phyloP scores from a whole-genome alignment of 2,888 invertebrate species.

The Cryptocheilus praepositus region DNA sequence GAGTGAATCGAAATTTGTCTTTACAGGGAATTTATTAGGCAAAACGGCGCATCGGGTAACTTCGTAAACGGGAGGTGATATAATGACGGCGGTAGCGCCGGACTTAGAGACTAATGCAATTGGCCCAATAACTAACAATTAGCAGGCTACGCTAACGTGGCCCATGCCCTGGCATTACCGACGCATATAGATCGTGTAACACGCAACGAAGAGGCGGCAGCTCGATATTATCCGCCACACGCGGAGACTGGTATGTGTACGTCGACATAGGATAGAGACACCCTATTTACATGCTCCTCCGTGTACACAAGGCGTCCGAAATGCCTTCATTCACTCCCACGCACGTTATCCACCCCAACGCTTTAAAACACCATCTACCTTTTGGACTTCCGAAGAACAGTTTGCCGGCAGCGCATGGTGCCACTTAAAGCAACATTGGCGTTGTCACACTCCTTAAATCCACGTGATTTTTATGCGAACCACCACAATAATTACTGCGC shows the following conservation, averaged over 20 bases:
- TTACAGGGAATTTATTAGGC: slow-evolving; percentile 25
- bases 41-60: slow-evolving; percentile 33
- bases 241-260: not conserved
- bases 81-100: slow-evolving; percentile 30
- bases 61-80: slow-evolving; percentile 29
- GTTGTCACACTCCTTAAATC: too few relatives aligned
- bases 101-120: slow-evolving; percentile 62
- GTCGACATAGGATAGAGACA: not conserved
- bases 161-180: slow-evolving; percentile 1
- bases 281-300: too few relatives aligned
- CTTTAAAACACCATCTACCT: too few relatives aligned
- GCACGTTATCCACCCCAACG: not conserved
- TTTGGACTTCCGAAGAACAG: too few relatives aligned
- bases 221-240: slow-evolving; percentile 19
- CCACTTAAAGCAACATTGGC: too few relatives aligned
- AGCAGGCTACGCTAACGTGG: slow-evolving; percentile 46
- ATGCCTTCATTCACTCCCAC: not conserved
- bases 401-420: too few relatives aligned
- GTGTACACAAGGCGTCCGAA: not conserved
- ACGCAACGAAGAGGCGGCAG: not conserved
- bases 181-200: too few relatives aligned
- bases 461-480: too few relatives aligned
- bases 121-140: slow-evolving; percentile 64
- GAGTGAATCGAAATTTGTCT: too few relatives aligned
- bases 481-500: too few relatives aligned